Conservation (phyloP, 2,888 invertebrate species). For the Microctonus aethiopoides region DNA sequence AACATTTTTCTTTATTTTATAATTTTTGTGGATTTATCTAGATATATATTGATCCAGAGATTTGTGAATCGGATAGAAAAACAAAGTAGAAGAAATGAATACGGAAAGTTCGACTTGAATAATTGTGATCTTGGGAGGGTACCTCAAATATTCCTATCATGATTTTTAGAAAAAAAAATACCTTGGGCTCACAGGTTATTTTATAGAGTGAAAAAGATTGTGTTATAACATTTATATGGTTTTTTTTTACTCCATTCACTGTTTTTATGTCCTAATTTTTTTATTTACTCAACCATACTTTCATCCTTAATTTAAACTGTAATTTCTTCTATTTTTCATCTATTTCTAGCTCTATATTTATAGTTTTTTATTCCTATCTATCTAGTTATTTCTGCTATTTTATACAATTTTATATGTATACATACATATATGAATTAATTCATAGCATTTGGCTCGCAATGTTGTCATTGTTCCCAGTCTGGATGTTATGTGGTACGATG, state of each 20-base stretch:
- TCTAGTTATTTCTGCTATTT: slow-evolving; percentile 1
- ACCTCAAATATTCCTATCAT: slow-evolving; percentile 58
- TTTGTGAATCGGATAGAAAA: no score
- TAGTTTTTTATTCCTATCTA: slow-evolving; percentile 7
- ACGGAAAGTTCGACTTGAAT: slow-evolving; percentile 20
- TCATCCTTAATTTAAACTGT: neutral
- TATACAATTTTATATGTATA: no score
- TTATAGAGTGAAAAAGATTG: slow-evolving; percentile 49
- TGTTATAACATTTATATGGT: slow-evolving; percentile 43
- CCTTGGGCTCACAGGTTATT: slow-evolving; percentile 63
- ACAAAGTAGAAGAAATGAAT: neutral
- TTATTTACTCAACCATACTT: neutral
- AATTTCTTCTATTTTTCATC: neutral
- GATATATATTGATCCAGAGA: neutral
- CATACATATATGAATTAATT: no score
- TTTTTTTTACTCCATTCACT: slow-evolving; percentile 16
- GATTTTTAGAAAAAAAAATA: slow-evolving; percentile 52
- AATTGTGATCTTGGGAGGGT: slow-evolving; percentile 47
- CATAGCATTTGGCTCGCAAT: slow-evolving; percentile 25
- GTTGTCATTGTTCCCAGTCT: slow-evolving; percentile 7
- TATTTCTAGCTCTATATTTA: slow-evolving; percentile 18
- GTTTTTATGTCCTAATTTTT: neutral
- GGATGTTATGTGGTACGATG: slow-evolving; percentile 18
- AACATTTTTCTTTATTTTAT: slow-evolving; percentile 28
- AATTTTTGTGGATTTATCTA: slow-evolving; percentile 7